Evolutionary conservation across 1,140 invertebrate species (phyloP), one percentile per base, ranked within the genome.

Genomic region (Nephila pilipes): DNA sequence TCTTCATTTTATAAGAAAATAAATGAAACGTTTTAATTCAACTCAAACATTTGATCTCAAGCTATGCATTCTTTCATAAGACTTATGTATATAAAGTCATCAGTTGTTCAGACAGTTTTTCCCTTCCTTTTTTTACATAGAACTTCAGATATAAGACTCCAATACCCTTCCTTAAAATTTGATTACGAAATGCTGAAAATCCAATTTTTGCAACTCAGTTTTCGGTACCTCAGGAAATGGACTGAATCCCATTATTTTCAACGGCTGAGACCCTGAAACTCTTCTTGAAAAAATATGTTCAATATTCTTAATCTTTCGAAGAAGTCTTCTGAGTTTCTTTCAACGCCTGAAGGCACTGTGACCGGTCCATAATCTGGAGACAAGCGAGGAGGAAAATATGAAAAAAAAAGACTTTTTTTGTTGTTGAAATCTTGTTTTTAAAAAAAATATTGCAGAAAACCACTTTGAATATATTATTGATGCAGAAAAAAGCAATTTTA

Each of bases 301-400:
- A 65, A 65, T 65, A 65, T 65, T 25, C 63, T 65, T 65, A 25
- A 65, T 65, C 63, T 65, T 25, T n/a, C 63, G 25, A 65, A 25
- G 25, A 65, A n/a, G 63, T 65, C 60, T 63, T n/a, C 63, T 65
- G 63, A 65, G n/a, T 25, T 65, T 65, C 63, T 25, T 29, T 25
- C 22, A n/a, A 25, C 8, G 63, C 63, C 25, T 65, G 63, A 10
- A 14, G 63, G 63, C 8, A 65, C 63, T n/a, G 63, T 25, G 63
- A 65, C 63, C 22, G 25, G 25, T 65, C 10, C 4, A 65, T 2
- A 65, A n/a, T 65, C 22, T 29, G 25, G 63, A 29, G 6, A 65
- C n/a, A 65, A 25, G 12, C n/a, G 22, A 60, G 58, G 8, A 2
- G 8, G 46, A 46, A 46, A 46, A 46, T 46, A 10, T 10, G 6